These are phyloP conservation scores for Philopotamus ludificatus DNA, from an alignment of 1,140 invertebrate genomes.

Conservation along the genomic window DNA sequence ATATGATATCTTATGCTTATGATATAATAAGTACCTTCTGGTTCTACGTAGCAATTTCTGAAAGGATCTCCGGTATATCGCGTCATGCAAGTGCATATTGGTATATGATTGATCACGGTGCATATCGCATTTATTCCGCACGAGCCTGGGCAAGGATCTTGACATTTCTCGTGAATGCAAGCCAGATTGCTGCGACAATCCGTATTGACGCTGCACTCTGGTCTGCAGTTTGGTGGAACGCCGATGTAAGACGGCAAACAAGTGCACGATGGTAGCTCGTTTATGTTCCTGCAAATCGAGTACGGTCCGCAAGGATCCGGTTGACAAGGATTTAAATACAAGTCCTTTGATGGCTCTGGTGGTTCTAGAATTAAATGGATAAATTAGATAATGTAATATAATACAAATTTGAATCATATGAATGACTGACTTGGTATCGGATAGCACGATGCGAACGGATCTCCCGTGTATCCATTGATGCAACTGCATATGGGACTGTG, in stretches of 20 bases:
- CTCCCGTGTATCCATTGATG: constrained; percentile 75
- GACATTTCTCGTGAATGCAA: constrained; percentile 78
- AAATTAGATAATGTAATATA: constrained; percentile 74
- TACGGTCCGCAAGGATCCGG: constrained; percentile 68
- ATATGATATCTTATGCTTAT: constrained; percentile 40
- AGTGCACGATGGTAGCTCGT: constrained; percentile 78
- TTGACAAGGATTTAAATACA: constrained; percentile 64
- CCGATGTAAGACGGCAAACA: constrained; percentile 78
- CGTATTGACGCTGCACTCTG: constrained; percentile 72
- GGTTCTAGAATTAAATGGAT: constrained; percentile 72
- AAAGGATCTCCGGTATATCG: constrained; percentile 71
- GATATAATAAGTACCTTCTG: constrained; percentile 70
- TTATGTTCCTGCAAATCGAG: constrained; percentile 72
- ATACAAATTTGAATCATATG: constrained; percentile 72
- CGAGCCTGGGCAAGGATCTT: constrained; percentile 71
- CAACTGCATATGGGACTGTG: constrained; percentile 85
- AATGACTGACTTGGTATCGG: constrained; percentile 70
- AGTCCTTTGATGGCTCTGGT: constrained; percentile 54
- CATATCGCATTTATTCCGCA: constrained; percentile 73
- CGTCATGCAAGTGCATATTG: constrained; percentile 75
- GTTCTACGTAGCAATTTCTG: constrained; percentile 64
- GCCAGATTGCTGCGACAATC: constrained; percentile 75
- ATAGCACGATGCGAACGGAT: constrained; percentile 73
- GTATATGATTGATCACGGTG: constrained; percentile 71
- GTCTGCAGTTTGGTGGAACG: constrained; percentile 71